Evolutionary conservation across 2,888 invertebrate genomes (phyloP).

Genomic region (Eupithecia dodoneata): DNA sequence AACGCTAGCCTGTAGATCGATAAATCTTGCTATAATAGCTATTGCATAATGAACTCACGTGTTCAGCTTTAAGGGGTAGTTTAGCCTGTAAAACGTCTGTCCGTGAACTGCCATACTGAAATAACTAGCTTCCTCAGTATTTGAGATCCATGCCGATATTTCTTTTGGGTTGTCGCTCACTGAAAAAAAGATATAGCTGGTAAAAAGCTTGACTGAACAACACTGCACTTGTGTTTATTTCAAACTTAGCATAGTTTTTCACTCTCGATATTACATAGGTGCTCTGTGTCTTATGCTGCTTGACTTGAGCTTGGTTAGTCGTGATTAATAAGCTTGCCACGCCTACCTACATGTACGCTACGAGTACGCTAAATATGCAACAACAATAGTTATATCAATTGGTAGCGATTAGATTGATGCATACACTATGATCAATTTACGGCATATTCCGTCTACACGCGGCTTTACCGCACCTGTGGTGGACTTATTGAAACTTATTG

Average conservation of each 20-base stretch:
- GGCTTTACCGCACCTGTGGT: not conserved
- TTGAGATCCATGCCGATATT: constrained; percentile 91
- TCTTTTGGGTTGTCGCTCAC: constrained; percentile 89
- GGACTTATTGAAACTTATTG: not conserved
- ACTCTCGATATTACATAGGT: not conserved
- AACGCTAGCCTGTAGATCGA: not conserved
- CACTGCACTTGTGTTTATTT: not conserved
- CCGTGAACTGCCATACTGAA: constrained; percentile 92
- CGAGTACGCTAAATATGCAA: not conserved
- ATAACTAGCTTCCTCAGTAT: constrained; percentile 91
- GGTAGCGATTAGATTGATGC: not conserved
- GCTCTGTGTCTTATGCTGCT: not conserved
- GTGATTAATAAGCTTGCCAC: not conserved
- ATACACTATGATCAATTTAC: not conserved
- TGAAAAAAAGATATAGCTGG: constrained; percentile 62
- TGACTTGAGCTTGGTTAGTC: not conserved
- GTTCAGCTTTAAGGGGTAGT: constrained; percentile 78
- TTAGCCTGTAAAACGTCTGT: constrained; percentile 90
- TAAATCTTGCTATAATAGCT: not conserved
- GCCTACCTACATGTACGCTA: too few species aligned
- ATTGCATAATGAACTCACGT: constrained; percentile 63
- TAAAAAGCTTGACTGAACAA: not conserved
- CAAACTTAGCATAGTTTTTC: too few species aligned
- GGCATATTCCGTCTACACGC: not conserved
- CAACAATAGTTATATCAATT: not conserved